Base-by-base conservation (phyloP, 2,888 invertebrate genomes). In the Limnephilus auricula region DNA sequence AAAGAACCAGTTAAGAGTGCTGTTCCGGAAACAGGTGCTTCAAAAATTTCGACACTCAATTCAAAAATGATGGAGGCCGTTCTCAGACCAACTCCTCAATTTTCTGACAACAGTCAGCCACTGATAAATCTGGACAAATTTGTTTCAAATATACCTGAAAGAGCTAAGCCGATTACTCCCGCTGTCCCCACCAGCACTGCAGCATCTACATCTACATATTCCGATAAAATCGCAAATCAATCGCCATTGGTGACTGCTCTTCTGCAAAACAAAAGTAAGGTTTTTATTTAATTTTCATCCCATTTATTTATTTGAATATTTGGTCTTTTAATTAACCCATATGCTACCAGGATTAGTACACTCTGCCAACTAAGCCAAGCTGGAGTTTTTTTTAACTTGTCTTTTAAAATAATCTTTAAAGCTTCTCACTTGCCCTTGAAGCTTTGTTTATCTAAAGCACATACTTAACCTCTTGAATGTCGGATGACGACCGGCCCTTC, bases 51-150 rank as follows among this genome's bases (percentile, higher is more conserved):
- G n/a, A 13, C 31, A 25, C 34, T 88, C n/a, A 88, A 88, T 79
- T 88, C 87, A 0, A 88, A 88, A 30, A 88, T 88, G 87, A 88
- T 88, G 87, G 87, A 88, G 25, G 87, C 87, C 5, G 79, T 88
- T 78, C 31, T 88, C 13, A 88, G 78, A 88, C 65, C 78, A 12
- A 88, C 87, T 79, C 89, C 89, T 18, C 89, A 84, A 25, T 50
- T 65, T 79, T 31, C 91, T 37, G 89, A 91, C 25, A 89, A 89
- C 25, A 89, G 31, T 87, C 79, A 88, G 32, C 88, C 90, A 78
- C 31, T 90, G 87, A 30, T 30, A 79, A 83, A 78, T 87, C 84
- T 91, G n/a, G 88, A 92, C 40, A 91, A 92, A 83, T 90, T 91
- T 90, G 91, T 91, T 30, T 91, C 89, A 6, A 92, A 90, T 86